Conservation (phyloP, 2,113 vertebrate species). For the Stegostoma tigrinum region DNA sequence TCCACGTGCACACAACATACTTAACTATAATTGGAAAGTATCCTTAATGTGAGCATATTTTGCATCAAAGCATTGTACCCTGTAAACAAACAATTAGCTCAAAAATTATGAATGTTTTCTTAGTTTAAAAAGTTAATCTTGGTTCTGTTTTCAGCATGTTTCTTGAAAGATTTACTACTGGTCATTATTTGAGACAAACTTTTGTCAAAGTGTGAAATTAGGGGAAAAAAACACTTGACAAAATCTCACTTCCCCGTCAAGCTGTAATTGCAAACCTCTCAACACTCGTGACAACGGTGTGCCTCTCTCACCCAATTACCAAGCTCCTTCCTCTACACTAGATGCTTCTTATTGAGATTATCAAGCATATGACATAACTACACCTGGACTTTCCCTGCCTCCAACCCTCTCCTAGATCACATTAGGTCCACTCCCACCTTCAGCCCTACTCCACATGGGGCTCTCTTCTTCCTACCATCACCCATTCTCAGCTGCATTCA, state of each 20-base stretch:
- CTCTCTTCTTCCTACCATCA: background rate
- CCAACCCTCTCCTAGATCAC: background rate
- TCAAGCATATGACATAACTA: background rate
- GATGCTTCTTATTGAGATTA: background rate
- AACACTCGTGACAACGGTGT: background rate
- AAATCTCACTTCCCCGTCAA: background rate
- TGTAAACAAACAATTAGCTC: background rate
- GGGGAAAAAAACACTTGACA: background rate
- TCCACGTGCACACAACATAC: background rate
- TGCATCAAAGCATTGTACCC: background rate
- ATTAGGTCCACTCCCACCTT: background rate
- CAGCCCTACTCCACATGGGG: background rate
- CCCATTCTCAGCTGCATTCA: background rate
- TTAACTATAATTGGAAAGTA: background rate
- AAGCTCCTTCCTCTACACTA: background rate
- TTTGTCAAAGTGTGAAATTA: background rate
- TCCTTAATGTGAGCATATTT: background rate
- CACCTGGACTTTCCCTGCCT: background rate
- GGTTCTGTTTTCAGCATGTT: background rate
- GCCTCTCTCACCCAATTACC: background rate
- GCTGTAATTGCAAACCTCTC: background rate
- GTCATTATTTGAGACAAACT: background rate
- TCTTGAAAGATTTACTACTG: background rate
- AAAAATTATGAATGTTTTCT: background rate
- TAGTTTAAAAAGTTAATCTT: background rate